Evolutionary conservation across 2,888 invertebrate species (phyloP).

Genomic region (Drosophila quasianomalipes): DNA sequence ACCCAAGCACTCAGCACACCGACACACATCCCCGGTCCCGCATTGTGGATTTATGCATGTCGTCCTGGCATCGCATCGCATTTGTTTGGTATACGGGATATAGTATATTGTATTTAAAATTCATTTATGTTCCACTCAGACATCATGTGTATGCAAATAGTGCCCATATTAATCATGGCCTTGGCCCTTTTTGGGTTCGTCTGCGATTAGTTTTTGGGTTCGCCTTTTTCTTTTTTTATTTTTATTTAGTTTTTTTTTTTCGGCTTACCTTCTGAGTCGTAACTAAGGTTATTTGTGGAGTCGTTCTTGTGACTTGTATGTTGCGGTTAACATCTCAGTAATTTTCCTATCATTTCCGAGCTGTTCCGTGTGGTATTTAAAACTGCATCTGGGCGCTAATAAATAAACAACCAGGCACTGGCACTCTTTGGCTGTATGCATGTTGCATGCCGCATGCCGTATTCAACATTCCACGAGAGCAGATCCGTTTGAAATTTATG

Average conservation of each 20-base stretch:
- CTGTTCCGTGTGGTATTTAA: conserved; percentile 58
- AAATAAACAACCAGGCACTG: conserved; percentile 61
- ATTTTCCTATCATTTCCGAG: neutral
- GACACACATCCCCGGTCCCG: neutral
- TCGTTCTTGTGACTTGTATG: neutral
- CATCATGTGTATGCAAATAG: conserved; percentile 76
- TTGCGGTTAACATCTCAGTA: neutral
- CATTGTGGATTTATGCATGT: conserved; percentile 5
- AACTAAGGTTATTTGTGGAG: neutral
- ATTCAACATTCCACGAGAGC: conserved; percentile 8
- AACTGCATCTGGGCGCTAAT: conserved; percentile 71
- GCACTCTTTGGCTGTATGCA: conserved; percentile 44
- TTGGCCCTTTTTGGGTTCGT: conserved; percentile 17
- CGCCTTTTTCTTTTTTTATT: neutral
- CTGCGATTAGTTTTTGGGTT: conserved; percentile 32
- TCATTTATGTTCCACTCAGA: conserved; percentile 54
- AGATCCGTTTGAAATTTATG: conserved; percentile 69
- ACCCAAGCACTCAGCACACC: neutral
- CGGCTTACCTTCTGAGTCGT: neutral
- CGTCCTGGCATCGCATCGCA: neutral
- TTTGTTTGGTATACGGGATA: neutral
- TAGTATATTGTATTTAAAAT: conserved; percentile 58
- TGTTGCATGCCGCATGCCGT: conserved; percentile 1
- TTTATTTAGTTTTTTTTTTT: neutral
- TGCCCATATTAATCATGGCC: conserved; percentile 72